Evolutionary conservation across 1,140 invertebrate species (phyloP), one percentile per base, ranked within the genome.

Genomic region (Aphelinus atriplicis): DNA sequence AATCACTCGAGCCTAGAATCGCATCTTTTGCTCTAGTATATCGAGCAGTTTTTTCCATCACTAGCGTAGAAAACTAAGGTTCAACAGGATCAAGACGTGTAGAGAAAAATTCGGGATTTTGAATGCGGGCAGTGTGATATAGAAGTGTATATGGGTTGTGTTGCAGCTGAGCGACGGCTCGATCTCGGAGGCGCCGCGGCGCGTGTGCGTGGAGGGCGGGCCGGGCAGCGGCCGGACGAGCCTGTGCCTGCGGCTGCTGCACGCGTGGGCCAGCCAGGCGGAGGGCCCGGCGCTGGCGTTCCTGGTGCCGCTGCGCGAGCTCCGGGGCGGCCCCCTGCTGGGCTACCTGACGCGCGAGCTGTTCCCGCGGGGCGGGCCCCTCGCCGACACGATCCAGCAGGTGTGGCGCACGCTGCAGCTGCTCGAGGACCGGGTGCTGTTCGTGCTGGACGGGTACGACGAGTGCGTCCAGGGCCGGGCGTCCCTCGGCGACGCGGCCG

Each of bases 401-500:
- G 81, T 87, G 3, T 88, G 87, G 87, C 82, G 86, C 47, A 87
- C 85, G 3, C 68, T 88, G 56, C 86, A 88, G 70, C 77, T 87
- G 1, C 79, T 90, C 69, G 90, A 90, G 70, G 87, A 89, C 47
- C 85, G 89, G 26, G 84, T 90, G 5, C 82, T 90, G 4, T 89
- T 91, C 77, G 84, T 91, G 42, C 80, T 91, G 51, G 90, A 91
- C 80, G 90, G 90, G 0, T 89, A 90, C 80, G 89, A 90, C 78
- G 89, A 90, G 70, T 86, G 86, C 50, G 75, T 84, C 4, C 81
- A 82, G 4, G 85, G 83, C n/a, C 82, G 85, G 9, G 82, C 85
- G 42, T 81, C 85, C 1, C 80, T 89, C 4, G 86, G 85, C 2
- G 90, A 90, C 73, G 86, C 89, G 0, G 78, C 86, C 43, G 89